Percentiles rank a stretch among this genome's conserved stretches.
These are phyloP conservation scores for Stenurella melanura DNA, from an alignment of 2,888 invertebrate species.

Conservation along the genomic window DNA sequence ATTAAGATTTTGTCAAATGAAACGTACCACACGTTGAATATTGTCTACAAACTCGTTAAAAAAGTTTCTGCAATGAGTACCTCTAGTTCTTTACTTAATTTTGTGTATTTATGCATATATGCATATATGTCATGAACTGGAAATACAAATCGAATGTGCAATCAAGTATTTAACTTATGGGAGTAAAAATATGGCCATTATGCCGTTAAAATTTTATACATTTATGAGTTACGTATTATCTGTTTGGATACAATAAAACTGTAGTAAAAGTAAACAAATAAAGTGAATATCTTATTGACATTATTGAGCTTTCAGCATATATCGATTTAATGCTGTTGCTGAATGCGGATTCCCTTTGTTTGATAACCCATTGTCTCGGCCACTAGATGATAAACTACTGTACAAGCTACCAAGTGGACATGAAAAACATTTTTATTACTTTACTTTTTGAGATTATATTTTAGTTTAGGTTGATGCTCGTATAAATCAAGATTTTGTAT, in stretches of 20 bases:
- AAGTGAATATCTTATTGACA: constrained; percentile 63
- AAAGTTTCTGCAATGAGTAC: too few species aligned
- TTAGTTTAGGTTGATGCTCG: background rate
- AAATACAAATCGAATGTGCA: background rate
- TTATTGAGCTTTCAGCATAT: constrained; percentile 61
- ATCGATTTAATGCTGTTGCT: constrained; percentile 56
- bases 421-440: constrained; percentile 48
- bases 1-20: too few species aligned
- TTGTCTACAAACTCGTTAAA: too few species aligned
- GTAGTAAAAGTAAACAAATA: constrained; percentile 60
- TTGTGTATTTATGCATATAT: too few species aligned
- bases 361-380: constrained; percentile 63
- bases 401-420: constrained; percentile 41
- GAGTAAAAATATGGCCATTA: constrained; percentile 34
- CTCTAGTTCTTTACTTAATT: too few species aligned
- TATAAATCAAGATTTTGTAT: constrained; percentile 7
- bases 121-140: background rate
- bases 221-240: constrained; percentile 52
- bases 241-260: constrained; percentile 59
- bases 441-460: constrained; percentile 7
- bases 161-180: background rate
- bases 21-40: too few species aligned
- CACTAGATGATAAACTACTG: constrained; percentile 61
- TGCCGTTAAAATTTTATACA: constrained; percentile 42
- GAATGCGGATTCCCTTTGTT: constrained; percentile 61